Evolutionary conservation across 2,888 invertebrate genomes (phyloP).

Genomic region (Scrobipalpa atriplicella): DNA sequence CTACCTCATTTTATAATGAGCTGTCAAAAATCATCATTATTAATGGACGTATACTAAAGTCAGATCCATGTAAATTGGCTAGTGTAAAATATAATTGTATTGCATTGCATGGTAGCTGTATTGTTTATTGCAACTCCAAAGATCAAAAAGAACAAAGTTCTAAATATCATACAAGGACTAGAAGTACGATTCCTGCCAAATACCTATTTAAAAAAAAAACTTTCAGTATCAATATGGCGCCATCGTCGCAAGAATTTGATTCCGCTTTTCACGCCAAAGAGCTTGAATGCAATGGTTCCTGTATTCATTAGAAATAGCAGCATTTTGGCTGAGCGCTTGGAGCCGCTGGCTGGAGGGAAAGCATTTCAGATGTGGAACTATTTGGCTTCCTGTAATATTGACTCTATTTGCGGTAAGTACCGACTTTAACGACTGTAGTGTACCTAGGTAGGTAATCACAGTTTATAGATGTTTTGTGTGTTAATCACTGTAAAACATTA

Average conservation of each 20-base stretch:
- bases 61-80: not conserved
- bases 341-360: not conserved
- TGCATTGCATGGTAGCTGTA: too few relatives aligned
- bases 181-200: too few relatives aligned
- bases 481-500: too few relatives aligned
- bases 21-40: too few relatives aligned
- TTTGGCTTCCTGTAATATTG: slow-evolving; percentile 5
- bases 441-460: too few relatives aligned
- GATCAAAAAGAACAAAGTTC: too few relatives aligned
- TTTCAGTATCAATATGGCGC: slow-evolving; percentile 2
- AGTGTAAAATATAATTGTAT: too few relatives aligned
- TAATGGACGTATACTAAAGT: too few relatives aligned
- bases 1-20: too few relatives aligned
- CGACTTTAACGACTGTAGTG: not conserved
- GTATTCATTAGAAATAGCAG: slow-evolving; percentile 6
- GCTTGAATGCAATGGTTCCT: slow-evolving; percentile 2
- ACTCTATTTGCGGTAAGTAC: slow-evolving; percentile 3
- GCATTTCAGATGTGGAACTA: not conserved
- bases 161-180: too few relatives aligned
- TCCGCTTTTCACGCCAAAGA: not conserved
- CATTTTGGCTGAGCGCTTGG: slow-evolving; percentile 1
- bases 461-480: too few relatives aligned
- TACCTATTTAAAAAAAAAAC: not conserved
- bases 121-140: too few relatives aligned
- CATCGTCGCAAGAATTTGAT: slow-evolving; percentile 5